These are phyloP conservation scores for Acanthococcus lagerstroemiae DNA, from an alignment of 2,888 invertebrate genomes.

Conservation along the genomic window DNA sequence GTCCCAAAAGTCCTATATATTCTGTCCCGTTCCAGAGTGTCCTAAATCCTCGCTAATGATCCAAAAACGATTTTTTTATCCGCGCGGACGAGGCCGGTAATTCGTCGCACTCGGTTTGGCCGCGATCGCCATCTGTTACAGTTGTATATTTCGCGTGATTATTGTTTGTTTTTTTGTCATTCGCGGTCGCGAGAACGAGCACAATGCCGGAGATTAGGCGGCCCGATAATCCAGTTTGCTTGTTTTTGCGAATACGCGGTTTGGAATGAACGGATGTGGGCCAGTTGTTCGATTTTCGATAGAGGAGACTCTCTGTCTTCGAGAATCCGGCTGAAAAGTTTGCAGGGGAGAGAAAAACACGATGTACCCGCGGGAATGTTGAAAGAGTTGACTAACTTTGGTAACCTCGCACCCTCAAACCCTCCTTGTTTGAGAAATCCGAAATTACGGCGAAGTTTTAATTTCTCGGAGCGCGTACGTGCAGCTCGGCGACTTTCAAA, in stretches of 20 bases:
- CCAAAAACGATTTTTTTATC: not conserved
- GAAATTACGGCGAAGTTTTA: too few relatives aligned
- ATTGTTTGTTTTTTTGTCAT: not conserved
- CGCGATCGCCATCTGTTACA: not conserved
- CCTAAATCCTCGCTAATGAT: not conserved
- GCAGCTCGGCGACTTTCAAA: too few relatives aligned
- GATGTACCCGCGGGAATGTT: not conserved
- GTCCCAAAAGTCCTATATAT: too few relatives aligned
- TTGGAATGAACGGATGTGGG: too few relatives aligned
- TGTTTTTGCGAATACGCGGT: not conserved
- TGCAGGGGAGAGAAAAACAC: not conserved
- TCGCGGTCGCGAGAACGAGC: not conserved
- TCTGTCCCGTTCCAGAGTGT: not conserved
- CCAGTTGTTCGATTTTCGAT: too few relatives aligned
- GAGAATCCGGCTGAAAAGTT: too few relatives aligned
- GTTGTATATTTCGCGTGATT: not conserved
- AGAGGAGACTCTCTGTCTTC: too few relatives aligned
- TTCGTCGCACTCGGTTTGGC: not conserved
- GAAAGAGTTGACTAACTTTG: not conserved
- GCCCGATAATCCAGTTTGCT: not conserved
- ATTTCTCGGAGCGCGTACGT: too few relatives aligned
- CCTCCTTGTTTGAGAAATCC: too few relatives aligned
- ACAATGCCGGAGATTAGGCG: not conserved
- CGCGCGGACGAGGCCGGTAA: not conserved
- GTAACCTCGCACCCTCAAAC: too few relatives aligned